Base-by-base conservation (phyloP, 2,888 invertebrate species). In the Ectemnius continuus region DNA sequence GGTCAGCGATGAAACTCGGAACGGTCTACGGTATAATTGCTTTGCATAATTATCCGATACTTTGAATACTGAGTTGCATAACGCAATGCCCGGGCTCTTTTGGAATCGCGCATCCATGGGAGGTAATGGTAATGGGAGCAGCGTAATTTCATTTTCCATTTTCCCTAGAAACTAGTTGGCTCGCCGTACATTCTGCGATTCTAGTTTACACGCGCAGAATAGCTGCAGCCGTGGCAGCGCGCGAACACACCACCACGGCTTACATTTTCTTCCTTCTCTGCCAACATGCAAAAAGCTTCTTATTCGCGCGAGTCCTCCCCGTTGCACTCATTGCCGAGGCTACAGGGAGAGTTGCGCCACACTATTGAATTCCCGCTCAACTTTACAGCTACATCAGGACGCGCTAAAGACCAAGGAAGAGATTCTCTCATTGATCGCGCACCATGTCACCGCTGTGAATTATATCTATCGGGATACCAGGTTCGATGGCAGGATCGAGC, bases 361-460 rank as follows among this genome's bases (percentile, higher is more conserved):
- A 26, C 48, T 58, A 59, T 48, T 45, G 57, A 68, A 2, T 58
- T 58, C 36, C 66, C 61, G 18, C 16, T 52, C 16, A 61, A 36
- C 66, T 77, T 92, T 91, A 8, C 91, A 96, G 96, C 81, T 92
- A 18, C 95, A 96, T 88, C 91, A 93, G 66, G 96, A 97, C 91
- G 93, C 93, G 86, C 96, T 96, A 91, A 98, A 98, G 92, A 98
- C 98, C 1, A 94, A 97, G 75, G 99, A 99, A 91, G 99, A 99
- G 92, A 99, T 99, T 88, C 93, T 98, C 78, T 98, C 98, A 0
- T 93, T 99, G 85, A 99, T 99, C 91, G 98, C 98, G 71, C 98
- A 98, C 91, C 99, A 99, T 92, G 98, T 99, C 86, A 98, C 98
- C 85, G 98, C 98, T 82, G 98, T 99, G 89, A 99, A 98, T 93